Evolutionary conservation across 2,113 vertebrate species (phyloP).

Genomic region (Oxyura jamaicensis): DNA sequence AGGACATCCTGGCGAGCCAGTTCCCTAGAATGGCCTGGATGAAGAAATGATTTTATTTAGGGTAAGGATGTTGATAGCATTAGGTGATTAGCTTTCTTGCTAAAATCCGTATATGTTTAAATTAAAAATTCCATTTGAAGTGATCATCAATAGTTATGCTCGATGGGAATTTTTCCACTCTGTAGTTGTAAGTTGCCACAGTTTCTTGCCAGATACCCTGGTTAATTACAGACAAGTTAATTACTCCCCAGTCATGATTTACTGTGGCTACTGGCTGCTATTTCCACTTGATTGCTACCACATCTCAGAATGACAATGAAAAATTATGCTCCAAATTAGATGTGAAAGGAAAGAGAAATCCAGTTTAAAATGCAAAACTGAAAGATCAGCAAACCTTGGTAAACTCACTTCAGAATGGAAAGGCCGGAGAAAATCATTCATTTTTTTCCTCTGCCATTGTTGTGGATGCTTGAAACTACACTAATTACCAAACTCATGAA

Average conservation of each 20-base stretch:
- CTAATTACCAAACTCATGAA: not conserved
- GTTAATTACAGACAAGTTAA: conserved; percentile 43
- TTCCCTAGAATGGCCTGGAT: not conserved
- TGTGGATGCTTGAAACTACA: not conserved
- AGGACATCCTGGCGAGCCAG: not conserved
- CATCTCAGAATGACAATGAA: conserved; percentile 27
- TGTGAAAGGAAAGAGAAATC: conserved; percentile 30
- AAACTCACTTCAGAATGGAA: not conserved
- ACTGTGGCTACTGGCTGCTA: not conserved
- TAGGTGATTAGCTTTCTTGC: not conserved
- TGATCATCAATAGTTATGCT: not conserved
- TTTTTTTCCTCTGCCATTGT: not conserved
- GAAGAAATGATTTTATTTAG: not conserved
- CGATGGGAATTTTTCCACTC: not conserved
- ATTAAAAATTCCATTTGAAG: not conserved
- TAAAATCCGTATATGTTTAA: not conserved
- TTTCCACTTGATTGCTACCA: conserved; percentile 38
- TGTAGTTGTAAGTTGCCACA: not conserved
- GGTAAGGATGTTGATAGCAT: not conserved
- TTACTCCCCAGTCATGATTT: conserved; percentile 33
- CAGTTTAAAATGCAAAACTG: not conserved
- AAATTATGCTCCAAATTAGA: not conserved
- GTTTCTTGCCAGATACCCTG: not conserved
- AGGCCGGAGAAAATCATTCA: not conserved
- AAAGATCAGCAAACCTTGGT: not conserved